Evolutionary conservation across 1,140 invertebrate genomes (phyloP).

Genomic region (Drosophila nigromelanica): DNA sequence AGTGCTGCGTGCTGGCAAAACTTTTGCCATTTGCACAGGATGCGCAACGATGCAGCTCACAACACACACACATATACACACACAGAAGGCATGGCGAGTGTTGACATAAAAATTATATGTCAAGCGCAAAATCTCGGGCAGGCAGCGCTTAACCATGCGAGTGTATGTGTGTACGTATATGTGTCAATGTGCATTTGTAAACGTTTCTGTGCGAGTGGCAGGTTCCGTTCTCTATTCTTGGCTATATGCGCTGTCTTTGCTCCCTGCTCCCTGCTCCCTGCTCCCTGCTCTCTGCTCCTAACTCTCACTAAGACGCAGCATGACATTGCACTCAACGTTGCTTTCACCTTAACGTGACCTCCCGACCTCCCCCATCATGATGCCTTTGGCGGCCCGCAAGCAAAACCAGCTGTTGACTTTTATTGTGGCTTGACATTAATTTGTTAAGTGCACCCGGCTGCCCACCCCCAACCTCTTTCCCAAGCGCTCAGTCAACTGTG

Average conservation of each 20-base stretch:
- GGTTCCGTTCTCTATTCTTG: slow-evolving; percentile 34
- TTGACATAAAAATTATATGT: slow-evolving; percentile 70
- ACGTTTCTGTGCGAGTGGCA: slow-evolving; percentile 41
- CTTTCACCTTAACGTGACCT: slow-evolving; percentile 32
- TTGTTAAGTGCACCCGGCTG: slow-evolving; percentile 73
- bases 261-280: not conserved
- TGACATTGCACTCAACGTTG: slow-evolving; percentile 74
- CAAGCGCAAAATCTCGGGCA: slow-evolving; percentile 65
- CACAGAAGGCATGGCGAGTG: slow-evolving; percentile 12
- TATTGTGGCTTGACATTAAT: slow-evolving; percentile 83
- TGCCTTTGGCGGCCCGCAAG: slow-evolving; percentile 21
- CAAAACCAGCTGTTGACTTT: slow-evolving; percentile 77
- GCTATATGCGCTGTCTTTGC: slow-evolving; percentile 9
- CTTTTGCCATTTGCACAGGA: slow-evolving; percentile 51
- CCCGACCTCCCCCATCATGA: slow-evolving; percentile 3
- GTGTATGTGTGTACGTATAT: slow-evolving; percentile 18
- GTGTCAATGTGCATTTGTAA: slow-evolving; percentile 32
- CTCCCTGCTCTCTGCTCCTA: not conserved
- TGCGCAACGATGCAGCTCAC: slow-evolving; percentile 34
- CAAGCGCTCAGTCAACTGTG: slow-evolving; percentile 39
- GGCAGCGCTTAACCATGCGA: slow-evolving; percentile 50
- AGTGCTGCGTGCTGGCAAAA: slow-evolving; percentile 36
- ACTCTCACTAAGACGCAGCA: slow-evolving; percentile 42
- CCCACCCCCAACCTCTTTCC: not conserved
- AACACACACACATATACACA: slow-evolving; percentile 7